Conservation (phyloP, 2,113 vertebrate species). For the Podiceps cristatus region DNA sequence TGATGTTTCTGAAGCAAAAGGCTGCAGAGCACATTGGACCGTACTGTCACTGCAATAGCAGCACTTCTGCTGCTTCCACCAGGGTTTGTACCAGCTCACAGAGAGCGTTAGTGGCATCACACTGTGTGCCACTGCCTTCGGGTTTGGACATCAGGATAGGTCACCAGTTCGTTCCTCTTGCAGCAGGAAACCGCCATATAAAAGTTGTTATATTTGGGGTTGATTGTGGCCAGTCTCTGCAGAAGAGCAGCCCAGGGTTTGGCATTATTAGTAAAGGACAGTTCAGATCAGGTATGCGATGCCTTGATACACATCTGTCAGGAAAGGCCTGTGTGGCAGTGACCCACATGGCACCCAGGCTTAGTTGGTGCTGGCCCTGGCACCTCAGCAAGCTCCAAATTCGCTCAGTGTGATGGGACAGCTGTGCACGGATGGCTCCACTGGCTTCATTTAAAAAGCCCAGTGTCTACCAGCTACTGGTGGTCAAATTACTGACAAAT, state of each 20-base stretch:
- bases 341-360: accelerated
- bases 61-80: neutral
- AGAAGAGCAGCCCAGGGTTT: neutral
- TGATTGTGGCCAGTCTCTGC: neutral
- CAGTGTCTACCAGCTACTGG: neutral
- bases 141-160: neutral
- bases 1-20: neutral
- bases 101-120: accelerated
- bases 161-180: neutral
- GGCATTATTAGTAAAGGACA: neutral
- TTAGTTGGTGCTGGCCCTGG: neutral
- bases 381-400: neutral
- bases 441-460: neutral
- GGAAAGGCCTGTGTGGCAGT: neutral
- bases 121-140: neutral
- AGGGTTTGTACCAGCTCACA: neutral
- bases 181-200: neutral
- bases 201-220: neutral
- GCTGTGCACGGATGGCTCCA: accelerated
- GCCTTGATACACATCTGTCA: neutral
- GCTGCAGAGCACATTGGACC: neutral
- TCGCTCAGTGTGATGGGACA: neutral
- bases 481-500: neutral
- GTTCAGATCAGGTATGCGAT: neutral
- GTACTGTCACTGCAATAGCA: neutral